Percentiles rank a stretch among this genome's conserved stretches.
Conservation (phyloP, 2,797 vertebrate species). For the Diplodus puntazzo region DNA sequence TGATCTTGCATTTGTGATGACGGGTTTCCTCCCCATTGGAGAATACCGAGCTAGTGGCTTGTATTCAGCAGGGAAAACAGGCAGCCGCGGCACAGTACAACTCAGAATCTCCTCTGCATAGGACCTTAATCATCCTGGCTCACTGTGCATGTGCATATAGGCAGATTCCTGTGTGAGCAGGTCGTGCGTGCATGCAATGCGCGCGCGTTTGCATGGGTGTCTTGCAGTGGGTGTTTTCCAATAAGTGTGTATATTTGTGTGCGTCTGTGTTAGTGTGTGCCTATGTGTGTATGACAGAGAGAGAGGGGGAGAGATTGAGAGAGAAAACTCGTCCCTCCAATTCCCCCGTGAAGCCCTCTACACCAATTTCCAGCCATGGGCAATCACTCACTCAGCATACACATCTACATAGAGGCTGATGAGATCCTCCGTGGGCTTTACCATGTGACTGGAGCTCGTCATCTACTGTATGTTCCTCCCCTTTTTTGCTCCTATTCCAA, state of each 20-base stretch:
- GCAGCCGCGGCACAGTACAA: constrained; percentile 67
- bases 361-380: constrained; percentile 87
- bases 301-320: constrained; percentile 61
- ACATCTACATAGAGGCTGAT: constrained; percentile 89
- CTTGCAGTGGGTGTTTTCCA: constrained; percentile 64
- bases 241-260: constrained; percentile 69
- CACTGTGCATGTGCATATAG: constrained; percentile 79
- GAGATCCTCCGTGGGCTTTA: constrained; percentile 83
- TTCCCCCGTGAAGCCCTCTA: constrained; percentile 86
- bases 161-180: constrained; percentile 75
- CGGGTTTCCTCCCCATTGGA: constrained; percentile 77
- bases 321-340: constrained; percentile 79
- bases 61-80: constrained; percentile 83
- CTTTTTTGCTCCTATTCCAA: constrained; percentile 67
- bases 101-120: constrained; percentile 75
- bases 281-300: constrained; percentile 51
- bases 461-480: constrained; percentile 77
- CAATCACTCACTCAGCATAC: constrained; percentile 89
- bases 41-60: constrained; percentile 77
- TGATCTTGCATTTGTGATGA: constrained; percentile 80
- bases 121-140: constrained; percentile 83
- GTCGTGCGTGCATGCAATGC: constrained; percentile 9
- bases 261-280: constrained; percentile 43
- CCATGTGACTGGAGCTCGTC: constrained; percentile 83
- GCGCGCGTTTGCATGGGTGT: constrained; percentile 41